Evolutionary conservation across 2,797 vertebrate species (phyloP).

Genomic region (Leptodon cayanensis): DNA sequence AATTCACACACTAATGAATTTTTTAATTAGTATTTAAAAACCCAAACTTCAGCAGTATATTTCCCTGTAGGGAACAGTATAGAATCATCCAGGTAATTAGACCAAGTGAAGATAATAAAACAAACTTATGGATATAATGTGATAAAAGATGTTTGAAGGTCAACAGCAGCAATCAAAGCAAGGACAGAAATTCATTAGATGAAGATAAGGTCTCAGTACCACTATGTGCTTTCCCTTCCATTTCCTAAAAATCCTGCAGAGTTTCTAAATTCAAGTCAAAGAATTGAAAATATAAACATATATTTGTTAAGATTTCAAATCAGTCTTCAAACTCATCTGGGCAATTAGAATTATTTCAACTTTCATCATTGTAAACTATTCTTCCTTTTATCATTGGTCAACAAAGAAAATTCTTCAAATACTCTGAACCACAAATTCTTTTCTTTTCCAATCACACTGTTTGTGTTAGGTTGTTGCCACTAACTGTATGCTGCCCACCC

Average conservation of each 20-base stretch:
- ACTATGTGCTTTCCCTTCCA: background rate
- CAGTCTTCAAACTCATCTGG: background rate
- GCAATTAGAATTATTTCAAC: background rate
- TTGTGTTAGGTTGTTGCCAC: background rate
- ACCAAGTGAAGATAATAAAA: conserved; percentile 64
- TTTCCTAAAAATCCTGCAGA: background rate
- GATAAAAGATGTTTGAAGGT: conserved; percentile 68
- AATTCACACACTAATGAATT: conserved; percentile 76
- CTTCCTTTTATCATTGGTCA: background rate
- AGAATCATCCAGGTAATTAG: conserved; percentile 74
- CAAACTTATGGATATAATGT: conserved; percentile 59
- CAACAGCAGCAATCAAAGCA: conserved; percentile 23
- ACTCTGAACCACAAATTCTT: background rate
- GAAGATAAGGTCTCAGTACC: background rate
- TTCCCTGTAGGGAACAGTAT: conserved; percentile 68
- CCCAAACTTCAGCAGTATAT: conserved; percentile 67
- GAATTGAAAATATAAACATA: background rate
- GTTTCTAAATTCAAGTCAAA: conserved; percentile 12
- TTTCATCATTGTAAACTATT: background rate
- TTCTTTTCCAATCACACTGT: background rate
- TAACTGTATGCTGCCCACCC: background rate
- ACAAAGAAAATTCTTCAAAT: background rate
- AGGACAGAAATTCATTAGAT: conserved; percentile 9
- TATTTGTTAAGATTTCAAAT: background rate
- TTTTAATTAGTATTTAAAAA: conserved; percentile 79